Percentiles rank a stretch among this genome's conserved stretches.
Evolutionary conservation across 2,113 vertebrate genomes (phyloP).

Genomic region (Apeltes quadracus): DNA sequence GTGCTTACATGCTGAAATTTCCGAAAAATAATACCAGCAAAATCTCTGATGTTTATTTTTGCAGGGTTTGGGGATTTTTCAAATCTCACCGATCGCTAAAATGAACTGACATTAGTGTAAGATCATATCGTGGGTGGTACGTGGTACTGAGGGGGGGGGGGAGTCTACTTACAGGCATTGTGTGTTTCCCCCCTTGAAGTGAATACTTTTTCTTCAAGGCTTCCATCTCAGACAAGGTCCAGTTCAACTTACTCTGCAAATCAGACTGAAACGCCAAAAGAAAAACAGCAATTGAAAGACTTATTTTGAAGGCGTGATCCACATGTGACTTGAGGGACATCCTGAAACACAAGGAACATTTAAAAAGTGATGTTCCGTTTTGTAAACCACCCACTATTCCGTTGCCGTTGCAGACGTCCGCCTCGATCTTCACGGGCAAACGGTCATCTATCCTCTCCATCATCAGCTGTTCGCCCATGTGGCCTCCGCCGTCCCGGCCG

Average conservation of each 20-base stretch:
- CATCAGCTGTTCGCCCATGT: conserved; percentile 8
- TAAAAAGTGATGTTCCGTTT: not conserved
- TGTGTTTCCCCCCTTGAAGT: conserved; percentile 67
- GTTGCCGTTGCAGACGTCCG: conserved; percentile 74
- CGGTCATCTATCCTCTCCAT: conserved; percentile 19
- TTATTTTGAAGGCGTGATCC: not conserved
- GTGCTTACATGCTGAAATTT: not conserved
- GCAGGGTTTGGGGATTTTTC: not conserved
- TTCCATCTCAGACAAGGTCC: conserved; percentile 41
- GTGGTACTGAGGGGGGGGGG: not conserved
- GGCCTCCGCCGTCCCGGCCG: not conserved
- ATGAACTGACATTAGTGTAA: not conserved
- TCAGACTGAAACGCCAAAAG: conserved; percentile 54
- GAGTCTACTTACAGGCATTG: conserved; percentile 78
- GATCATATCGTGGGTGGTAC: not conserved
- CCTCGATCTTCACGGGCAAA: conserved; percentile 59
- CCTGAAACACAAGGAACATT: not conserved
- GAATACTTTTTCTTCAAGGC: conserved; percentile 56
- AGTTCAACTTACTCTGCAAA: conserved; percentile 33
- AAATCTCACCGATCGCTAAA: not conserved
- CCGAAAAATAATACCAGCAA: not conserved
- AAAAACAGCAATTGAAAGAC: not conserved
- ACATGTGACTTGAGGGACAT: not conserved
- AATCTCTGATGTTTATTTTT: not conserved
- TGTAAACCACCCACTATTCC: conserved; percentile 63